Evolutionary conservation across 2,888 invertebrate species (phyloP).

Genomic region (Nudaria mundana): DNA sequence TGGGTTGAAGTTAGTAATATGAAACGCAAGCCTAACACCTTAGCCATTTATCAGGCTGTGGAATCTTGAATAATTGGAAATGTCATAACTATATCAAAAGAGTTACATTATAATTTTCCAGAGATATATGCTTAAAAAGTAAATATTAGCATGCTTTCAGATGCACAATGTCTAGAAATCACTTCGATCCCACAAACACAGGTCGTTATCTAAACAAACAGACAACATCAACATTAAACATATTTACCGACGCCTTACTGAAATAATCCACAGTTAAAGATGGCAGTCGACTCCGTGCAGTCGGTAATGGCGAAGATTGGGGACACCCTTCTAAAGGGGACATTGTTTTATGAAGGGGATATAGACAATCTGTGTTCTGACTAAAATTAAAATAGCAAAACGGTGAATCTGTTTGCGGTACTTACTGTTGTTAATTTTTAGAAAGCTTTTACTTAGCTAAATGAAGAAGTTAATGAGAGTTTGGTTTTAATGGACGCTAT

Average conservation of each 20-base stretch:
- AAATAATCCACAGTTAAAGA: constrained; percentile 35
- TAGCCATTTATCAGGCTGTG: not conserved
- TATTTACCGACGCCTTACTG: constrained; percentile 26
- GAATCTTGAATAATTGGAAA: too few species aligned
- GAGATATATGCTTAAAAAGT: too few species aligned
- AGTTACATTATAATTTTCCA: too few species aligned
- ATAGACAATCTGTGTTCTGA: constrained; percentile 33
- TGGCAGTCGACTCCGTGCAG: constrained; percentile 19
- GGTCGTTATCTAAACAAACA: constrained; percentile 23
- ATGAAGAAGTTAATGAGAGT: too few species aligned
- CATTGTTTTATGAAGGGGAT: constrained; percentile 28
- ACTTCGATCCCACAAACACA: constrained; percentile 13
- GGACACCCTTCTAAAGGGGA: constrained; percentile 20
- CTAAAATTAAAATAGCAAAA: constrained; percentile 31
- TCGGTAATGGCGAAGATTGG: constrained; percentile 24
- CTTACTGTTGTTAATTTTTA: not conserved
- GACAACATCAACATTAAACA: constrained; percentile 21
- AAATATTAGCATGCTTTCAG: not conserved
- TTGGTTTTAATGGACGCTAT: too few species aligned
- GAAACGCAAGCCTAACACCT: not conserved
- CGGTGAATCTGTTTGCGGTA: constrained; percentile 3
- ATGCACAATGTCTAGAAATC: not conserved
- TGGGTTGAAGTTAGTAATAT: not conserved
- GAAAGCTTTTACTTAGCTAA: not conserved
- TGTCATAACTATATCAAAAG: not conserved